Evolutionary conservation across 2,113 vertebrate genomes (phyloP).

Genomic region (Micronisus gabar): DNA sequence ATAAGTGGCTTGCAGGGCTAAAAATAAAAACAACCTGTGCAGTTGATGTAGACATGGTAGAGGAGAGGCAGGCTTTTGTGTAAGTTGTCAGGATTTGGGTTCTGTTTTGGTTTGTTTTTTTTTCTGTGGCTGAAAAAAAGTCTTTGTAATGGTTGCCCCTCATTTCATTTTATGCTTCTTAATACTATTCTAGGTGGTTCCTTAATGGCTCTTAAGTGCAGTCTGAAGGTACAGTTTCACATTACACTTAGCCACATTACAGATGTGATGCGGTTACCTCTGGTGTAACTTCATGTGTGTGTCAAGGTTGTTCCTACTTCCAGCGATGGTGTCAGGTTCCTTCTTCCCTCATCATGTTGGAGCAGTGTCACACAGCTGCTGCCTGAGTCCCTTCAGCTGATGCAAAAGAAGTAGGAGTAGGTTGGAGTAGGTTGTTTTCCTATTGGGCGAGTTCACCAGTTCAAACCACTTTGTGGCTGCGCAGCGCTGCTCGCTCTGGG

Average conservation of each 20-base stretch:
- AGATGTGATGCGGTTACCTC: not conserved
- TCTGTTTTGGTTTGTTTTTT: not conserved
- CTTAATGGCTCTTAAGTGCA: not conserved
- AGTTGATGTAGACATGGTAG: not conserved
- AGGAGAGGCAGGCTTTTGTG: not conserved
- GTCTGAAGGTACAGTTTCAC: not conserved
- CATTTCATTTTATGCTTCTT: not conserved
- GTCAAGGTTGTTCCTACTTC: not conserved
- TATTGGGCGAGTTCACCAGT: not conserved
- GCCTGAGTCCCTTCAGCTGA: not conserved
- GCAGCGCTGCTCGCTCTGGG: fast-evolving
- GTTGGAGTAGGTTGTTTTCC: not conserved
- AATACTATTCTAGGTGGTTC: not conserved
- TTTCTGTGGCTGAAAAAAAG: not conserved
- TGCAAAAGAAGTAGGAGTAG: not conserved
- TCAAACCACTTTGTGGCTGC: not conserved
- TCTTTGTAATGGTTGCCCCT: not conserved
- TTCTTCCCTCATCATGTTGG: not conserved
- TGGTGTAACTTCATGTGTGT: not conserved
- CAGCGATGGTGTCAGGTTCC: not conserved
- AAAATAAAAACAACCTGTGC: not conserved
- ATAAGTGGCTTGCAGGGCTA: not conserved
- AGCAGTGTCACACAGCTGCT: not conserved
- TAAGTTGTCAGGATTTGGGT: not conserved
- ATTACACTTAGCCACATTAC: fast-evolving